Conservation (phyloP, 2,113 vertebrate genomes). For the Poecile atricapillus region DNA sequence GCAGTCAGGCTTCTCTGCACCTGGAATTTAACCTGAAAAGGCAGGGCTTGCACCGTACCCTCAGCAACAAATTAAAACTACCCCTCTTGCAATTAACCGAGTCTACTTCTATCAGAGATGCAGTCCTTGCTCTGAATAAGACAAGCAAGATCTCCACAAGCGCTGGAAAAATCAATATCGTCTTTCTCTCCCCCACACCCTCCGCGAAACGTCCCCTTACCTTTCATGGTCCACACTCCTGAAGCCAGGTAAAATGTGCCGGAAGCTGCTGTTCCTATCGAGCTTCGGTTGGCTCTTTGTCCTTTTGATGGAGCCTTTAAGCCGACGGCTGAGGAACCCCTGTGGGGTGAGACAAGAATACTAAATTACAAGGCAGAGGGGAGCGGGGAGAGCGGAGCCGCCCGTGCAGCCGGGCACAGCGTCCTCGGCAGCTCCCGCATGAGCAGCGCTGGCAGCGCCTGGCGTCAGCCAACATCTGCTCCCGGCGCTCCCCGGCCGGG, state of each 20-base stretch:
- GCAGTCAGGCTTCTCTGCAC: neutral
- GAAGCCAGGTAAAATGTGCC: conserved; percentile 95
- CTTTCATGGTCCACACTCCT: conserved; percentile 94
- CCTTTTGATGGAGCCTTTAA: conserved; percentile 98
- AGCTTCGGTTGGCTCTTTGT: conserved; percentile 99
- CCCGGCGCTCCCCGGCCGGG: conserved; percentile 53
- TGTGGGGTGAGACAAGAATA: conserved; percentile 76
- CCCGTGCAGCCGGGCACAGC: neutral
- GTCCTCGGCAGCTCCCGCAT: neutral
- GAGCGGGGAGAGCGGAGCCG: neutral
- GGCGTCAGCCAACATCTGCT: conserved; percentile 70
- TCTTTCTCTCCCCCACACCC: neutral
- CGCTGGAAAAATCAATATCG: neutral
- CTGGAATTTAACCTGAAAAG: neutral
- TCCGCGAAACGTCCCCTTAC: conserved; percentile 58
- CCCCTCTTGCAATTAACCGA: neutral
- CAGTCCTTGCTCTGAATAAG: neutral
- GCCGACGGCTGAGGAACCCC: conserved; percentile 88
- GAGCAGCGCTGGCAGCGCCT: conserved; percentile 17
- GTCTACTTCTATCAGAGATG: neutral
- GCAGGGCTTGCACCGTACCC: neutral
- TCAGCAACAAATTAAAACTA: neutral
- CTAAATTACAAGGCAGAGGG: neutral
- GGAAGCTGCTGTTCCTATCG: conserved; percentile 98
- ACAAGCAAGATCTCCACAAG: neutral